Evolutionary conservation across 2,888 invertebrate genomes (phyloP), one percentile per base, ranked within the genome.

Genomic region (Apamea crenata): DNA sequence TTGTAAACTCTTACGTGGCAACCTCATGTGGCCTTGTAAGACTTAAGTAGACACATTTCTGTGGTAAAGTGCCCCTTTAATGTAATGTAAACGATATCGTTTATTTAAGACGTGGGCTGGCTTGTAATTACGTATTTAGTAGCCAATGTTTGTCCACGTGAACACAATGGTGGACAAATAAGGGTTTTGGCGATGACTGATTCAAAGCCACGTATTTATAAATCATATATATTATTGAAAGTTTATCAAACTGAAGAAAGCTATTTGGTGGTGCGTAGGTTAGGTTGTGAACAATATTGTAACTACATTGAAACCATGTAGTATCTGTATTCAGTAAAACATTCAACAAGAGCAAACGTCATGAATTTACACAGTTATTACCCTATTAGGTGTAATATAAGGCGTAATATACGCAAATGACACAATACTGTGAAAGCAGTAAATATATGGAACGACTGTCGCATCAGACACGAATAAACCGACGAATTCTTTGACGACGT

Each of bases 91-190:
- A 83, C 78, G 78, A 83, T 82, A 86, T 73, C 85, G 67, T 81
- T 82, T 72, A 79, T 80, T 85, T 83, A 87, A 86, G 84, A 82
- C 83, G 86, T 86, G 80, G 80, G 56, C 21, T 82, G 82, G 77
- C 59, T 84, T 53, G 80, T 82, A 84, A 84, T 86, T 84, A 84
- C 77, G 59, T 74, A 69, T 77, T 84, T 78, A 80, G 74, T 70
- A 67, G 63, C 67, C 72, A 73, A 67, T 85, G 85, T 83, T 77
- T 70, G 81, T 59, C 50, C 78, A 32, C 63, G 78, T 53, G 56
- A 77, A 72, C 63, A 74, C 69, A 82, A 68, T 75, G 70, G 61
- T 61, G 56, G 29, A 80, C 65, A 69, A 72, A 80, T 80, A 77
- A 77, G 44, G 63, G 10, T 65, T 74, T 74, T 59, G 29, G n/a